A percentile compares a stretch with the other conserved stretches of the same genome.
These are phyloP conservation scores for Paraplagusia blochii DNA, from an alignment of 2,113 vertebrate species.

Conservation along the genomic window DNA sequence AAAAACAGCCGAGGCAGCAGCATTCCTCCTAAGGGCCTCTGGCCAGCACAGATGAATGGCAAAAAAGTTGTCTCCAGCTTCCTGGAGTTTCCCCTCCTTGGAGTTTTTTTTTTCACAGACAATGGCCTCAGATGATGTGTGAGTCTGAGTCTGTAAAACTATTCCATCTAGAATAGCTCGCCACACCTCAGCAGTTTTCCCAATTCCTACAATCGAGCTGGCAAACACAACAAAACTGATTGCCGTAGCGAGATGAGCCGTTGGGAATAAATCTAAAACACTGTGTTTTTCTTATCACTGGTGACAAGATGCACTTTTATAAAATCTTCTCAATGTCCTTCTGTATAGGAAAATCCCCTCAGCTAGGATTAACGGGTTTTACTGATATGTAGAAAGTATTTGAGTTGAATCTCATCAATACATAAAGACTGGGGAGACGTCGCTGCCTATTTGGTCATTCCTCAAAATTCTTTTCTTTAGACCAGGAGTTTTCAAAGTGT, in stretches of 20 bases:
- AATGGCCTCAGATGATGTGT: conserved; percentile 44
- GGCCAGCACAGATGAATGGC: conserved; percentile 58
- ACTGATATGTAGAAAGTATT: conserved; percentile 67
- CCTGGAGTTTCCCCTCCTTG: conserved; percentile 41
- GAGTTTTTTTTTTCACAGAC: conserved; percentile 43
- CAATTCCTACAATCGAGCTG: conserved; percentile 37
- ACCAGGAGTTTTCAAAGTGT: too few species aligned
- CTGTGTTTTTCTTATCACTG: conserved; percentile 32
- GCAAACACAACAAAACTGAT: conserved; percentile 31
- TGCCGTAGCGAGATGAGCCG: conserved; percentile 28
- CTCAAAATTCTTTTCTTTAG: too few species aligned
- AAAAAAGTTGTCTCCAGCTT: conserved; percentile 41
- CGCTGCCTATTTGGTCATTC: conserved; percentile 32
- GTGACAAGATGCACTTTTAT: conserved; percentile 27
- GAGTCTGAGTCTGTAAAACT: conserved; percentile 29
- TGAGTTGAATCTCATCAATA: conserved; percentile 55
- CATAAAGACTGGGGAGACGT: conserved; percentile 44
- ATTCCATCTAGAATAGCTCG: conserved; percentile 44
- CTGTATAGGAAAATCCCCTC: conserved; percentile 40
- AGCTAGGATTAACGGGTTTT: conserved; percentile 23
- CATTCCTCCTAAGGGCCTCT: conserved; percentile 32
- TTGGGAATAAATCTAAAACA: conserved; percentile 39
- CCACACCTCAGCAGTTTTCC: conserved; percentile 54
- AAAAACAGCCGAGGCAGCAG: conserved; percentile 38
- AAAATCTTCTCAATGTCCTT: neutral